Base-by-base conservation (phyloP, 2,888 invertebrate genomes). In the Dorcus hopei region DNA sequence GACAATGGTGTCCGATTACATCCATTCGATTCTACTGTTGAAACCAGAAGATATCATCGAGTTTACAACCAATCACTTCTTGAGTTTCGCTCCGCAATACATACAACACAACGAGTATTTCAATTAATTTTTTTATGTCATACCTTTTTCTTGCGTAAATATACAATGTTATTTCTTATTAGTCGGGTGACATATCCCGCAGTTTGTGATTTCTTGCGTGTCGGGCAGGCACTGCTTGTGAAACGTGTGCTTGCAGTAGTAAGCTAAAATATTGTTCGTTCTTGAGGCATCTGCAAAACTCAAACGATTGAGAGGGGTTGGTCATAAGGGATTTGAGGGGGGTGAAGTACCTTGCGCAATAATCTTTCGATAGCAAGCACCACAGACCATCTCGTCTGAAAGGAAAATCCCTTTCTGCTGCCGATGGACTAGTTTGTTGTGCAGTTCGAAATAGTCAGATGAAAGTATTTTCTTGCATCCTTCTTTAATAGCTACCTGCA, bases 381-480 rank as follows among this genome's bases (percentile, higher is more conserved):
- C 88, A 74, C 95, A 96, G 68, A 88, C 79, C 68, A 87, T 85
- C 65, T 90, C 89, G 68, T 92, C 93, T 68, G 82, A 81, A 65
- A 90, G 85, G 40, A 85, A 84, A 62, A 93, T 85, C 3, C 93
- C 96, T 68, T 86, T 85, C 72, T 89, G 88, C 73, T 94, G 95
- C 33, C 86, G 84, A 23, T 83, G 80, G 0, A 95, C 89, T 45
- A 94, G 79, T 74, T 90, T 90, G 67, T 92, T 87, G 72, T 95
- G 90, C 48, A 95, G 80, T 72, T 91, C 89, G 70, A 93, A 95
- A 77, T 95, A 95, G 80, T 97, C 96, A 2, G 88, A 86, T 1
- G 93, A 85, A n/a, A 97, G 85, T 61, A 97, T 94, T 72, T 91
- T 88, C 71, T 93, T 90, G 76, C 93, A 95, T 0, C 93, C 93